Evolutionary conservation across 1,140 invertebrate genomes (phyloP), one percentile per base, ranked within the genome.

Genomic region (Linepithema humile): DNA sequence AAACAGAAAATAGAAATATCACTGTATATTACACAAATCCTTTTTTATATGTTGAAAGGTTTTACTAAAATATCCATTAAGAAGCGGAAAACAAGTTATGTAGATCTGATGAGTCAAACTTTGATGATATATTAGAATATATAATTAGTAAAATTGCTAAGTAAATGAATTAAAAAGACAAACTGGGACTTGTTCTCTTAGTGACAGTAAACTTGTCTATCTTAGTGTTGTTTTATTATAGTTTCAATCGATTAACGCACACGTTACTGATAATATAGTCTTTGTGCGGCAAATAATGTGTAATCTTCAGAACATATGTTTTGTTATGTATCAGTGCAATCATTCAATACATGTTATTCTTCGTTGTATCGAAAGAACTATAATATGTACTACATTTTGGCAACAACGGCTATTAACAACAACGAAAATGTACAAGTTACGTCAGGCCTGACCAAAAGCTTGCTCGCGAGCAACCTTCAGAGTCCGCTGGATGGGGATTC

Each of bases 351-450:
- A 60, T 65, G 43, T 80, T 86, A 62, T 48, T 64, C 57, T 50
- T 72, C 7, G n/a, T 59, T 72, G 29, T 84, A 70, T 83, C 35
- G 53, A 75, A 35, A 43, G 45, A 29, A 38, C 38, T 87, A 20
- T 7, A 87, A 59, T 57, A n/a, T 82, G 29, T 72, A 50, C 43
- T 65, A 65, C 60, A 53, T 65, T 50, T 64, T n/a, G n/a, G 53
- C 53, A 85, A 83, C 60, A 72, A 83, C 32, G 50, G 64, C 35
- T 87, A 50, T 75, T 74, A 87, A 74, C 35, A 85, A 84, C 50
- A 55, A 86, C 64, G 75, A 84, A 87, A 87, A 48, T 73, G 45
- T 78, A 29, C 50, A n/a, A n/a, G n/a, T n/a, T n/a, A n/a, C n/a
- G n/a, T n/a, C n/a, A n/a, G n/a, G n/a, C n/a, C n/a, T n/a, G n/a